phyloP scores from a whole-genome alignment of 1,140 invertebrate genomes.

The Aricia agestis region DNA sequence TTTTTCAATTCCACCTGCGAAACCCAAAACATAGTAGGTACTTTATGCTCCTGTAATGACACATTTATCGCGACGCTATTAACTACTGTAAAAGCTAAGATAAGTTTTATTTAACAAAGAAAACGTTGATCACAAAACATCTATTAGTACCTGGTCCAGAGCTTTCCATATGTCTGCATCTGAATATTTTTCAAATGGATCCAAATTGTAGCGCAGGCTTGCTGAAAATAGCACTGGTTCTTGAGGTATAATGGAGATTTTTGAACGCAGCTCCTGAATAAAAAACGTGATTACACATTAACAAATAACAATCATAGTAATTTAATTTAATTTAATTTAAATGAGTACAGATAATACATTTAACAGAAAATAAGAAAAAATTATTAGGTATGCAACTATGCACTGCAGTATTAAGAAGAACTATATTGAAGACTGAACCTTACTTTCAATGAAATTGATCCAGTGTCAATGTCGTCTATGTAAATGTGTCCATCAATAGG shows the following conservation, averaged over 20 bases:
- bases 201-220: constrained; percentile 88
- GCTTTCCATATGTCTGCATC: constrained; percentile 89
- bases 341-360: too few species aligned
- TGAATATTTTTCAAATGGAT: constrained; percentile 86
- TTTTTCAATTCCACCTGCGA: constrained; percentile 80
- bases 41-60: neutral
- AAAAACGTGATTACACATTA: too few species aligned
- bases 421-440: constrained; percentile 31
- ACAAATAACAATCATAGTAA: too few species aligned
- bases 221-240: constrained; percentile 92
- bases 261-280: constrained; percentile 78
- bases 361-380: too few species aligned
- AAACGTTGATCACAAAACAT: neutral
- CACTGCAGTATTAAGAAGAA: too few species aligned
- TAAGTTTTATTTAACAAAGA: too few species aligned
- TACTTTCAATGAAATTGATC: constrained; percentile 74
- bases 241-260: constrained; percentile 85
- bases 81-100: too few species aligned
- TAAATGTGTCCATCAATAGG: constrained; percentile 82
- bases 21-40: neutral
- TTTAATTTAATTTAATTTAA: too few species aligned
- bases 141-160: constrained; percentile 81
- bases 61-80: neutral
- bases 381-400: too few species aligned
- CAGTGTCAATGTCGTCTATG: constrained; percentile 81